Conservation (phyloP, 2,797 vertebrate species). For the Hozukius guyotensis region DNA sequence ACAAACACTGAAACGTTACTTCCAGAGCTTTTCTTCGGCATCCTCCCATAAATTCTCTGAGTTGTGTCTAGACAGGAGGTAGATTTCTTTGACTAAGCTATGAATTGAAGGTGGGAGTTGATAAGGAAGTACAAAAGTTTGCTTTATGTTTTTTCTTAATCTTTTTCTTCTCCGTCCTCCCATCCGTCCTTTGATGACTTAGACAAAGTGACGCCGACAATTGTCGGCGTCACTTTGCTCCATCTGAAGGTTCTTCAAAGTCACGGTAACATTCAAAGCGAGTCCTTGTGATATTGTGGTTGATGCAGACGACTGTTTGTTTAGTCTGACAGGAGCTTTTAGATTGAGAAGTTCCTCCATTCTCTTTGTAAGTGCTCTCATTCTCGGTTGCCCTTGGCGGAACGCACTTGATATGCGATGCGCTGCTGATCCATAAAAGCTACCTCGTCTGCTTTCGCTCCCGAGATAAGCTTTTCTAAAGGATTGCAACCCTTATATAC, state of each 20-base stretch:
- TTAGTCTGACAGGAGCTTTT: constrained; percentile 15
- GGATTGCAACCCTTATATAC: background rate
- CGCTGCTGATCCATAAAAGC: constrained; percentile 34
- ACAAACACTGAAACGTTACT: background rate
- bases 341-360: constrained; percentile 10
- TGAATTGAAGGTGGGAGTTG: background rate
- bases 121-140: background rate
- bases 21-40: background rate
- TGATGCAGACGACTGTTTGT: background rate
- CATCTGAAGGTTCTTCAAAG: constrained; percentile 10
- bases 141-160: background rate
- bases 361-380: constrained; percentile 14
- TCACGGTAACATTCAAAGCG: background rate
- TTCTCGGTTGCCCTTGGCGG: constrained; percentile 29
- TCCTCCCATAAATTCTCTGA: background rate
- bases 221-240: constrained; percentile 4
- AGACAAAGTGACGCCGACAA: background rate
- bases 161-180: background rate
- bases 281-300: background rate
- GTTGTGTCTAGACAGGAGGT: background rate
- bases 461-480: background rate
- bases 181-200: background rate
- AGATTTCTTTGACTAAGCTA: background rate
- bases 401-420: constrained; percentile 37
- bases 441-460: background rate